Evolutionary conservation across 2,113 vertebrate species (phyloP), one percentile per base, ranked within the genome.

Genomic region (Lathamus discolor): DNA sequence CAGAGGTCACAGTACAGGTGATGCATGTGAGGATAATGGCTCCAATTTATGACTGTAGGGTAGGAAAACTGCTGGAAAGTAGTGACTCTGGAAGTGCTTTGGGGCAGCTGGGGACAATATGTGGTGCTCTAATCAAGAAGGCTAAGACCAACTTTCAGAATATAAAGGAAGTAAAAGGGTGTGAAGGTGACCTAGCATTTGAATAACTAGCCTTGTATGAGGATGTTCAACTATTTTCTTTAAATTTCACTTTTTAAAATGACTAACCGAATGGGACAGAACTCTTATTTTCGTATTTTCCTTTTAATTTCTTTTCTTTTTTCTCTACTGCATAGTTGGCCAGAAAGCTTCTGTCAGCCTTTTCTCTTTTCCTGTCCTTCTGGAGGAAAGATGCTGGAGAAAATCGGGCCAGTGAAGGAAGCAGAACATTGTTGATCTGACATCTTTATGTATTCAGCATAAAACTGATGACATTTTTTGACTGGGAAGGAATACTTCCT

Each of bases 301-400:
- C 24, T 24, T 55, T 43, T 27, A 12, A 8, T 20, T 14, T 8
- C 4, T 44, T 68, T 73, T n/a, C 9, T 49, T 43, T 31, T 27
- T 2, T 7, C 6, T 10, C 2, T 33, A 11, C 14, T 17, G 1
- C 55, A 24, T 35, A 28, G 17, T 10, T 44, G 22, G 11, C 10
- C 18, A 59, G 29, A 84, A 85, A 10, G 8, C 13, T 82, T 85
- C 35, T 54, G 11, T 28, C 14, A 90, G 2, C 10, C n/a, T 88
- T 90, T 86, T 68, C 25, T 51, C 15, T 72, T 82, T 70, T 78
- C 61, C 12, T 63, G 13, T 39, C 20, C 6, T 86, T 11, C 1
- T 52, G 9, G 5, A 83, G 2, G 22, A 91, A 83, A 82, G 12
- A 57, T 10, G 17, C 3, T 66, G 27, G 8, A 66, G 17, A 9